These are phyloP conservation scores for Triops cancriformis DNA, from an alignment of 1,140 invertebrate species.

Conservation along the genomic window DNA sequence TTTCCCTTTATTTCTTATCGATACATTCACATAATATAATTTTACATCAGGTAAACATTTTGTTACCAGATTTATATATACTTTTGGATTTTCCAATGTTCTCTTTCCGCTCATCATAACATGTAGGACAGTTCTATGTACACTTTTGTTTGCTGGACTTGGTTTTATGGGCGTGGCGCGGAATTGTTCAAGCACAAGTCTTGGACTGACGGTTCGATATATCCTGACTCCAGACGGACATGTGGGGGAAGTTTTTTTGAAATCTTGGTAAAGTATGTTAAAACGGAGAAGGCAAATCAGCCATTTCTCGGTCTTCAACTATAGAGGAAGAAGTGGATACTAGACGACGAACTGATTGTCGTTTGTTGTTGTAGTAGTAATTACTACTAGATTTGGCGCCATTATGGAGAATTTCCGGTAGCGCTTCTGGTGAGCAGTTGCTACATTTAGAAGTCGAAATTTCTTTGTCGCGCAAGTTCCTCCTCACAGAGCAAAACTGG, in stretches of 20 bases:
- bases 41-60: not conserved
- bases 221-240: no score
- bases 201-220: no score
- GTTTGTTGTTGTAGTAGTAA: constrained; percentile 19
- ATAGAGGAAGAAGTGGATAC: constrained; percentile 20
- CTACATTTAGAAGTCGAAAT: not conserved
- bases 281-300: not conserved
- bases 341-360: constrained; percentile 17
- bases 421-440: not conserved
- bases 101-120: no score
- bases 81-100: no score
- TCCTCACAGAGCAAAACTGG: not conserved
- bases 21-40: not conserved
- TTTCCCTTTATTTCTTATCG: not conserved
- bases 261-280: not conserved
- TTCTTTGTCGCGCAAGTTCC: not conserved
- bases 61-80: no score
- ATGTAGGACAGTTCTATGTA: no score
- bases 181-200: no score
- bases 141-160: no score
- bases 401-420: not conserved
- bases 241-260: no score
- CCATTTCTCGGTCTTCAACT: constrained; percentile 18
- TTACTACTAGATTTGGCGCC: not conserved
- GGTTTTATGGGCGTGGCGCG: no score